Conservation (phyloP, 64 coral and sea anemone species). For the Catalaphyllia jardinei region DNA sequence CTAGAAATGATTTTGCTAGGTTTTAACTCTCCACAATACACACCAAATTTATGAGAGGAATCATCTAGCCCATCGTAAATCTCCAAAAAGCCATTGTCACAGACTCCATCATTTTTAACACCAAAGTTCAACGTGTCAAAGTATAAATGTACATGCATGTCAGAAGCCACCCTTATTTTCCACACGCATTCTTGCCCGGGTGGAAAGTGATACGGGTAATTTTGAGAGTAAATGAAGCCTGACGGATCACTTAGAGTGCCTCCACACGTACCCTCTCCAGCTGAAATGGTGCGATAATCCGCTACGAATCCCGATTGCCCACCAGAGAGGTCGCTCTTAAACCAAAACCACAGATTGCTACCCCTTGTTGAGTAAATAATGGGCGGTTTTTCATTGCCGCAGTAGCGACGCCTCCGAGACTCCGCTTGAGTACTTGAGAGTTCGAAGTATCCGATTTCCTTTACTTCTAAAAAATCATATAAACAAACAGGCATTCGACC, state of each 20-base stretch:
- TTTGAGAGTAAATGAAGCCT: slow-evolving; percentile 81
- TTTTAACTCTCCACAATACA: slow-evolving; percentile 64
- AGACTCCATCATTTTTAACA: not conserved
- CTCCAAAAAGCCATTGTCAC: slow-evolving; percentile 67
- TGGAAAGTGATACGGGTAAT: slow-evolving; percentile 84
- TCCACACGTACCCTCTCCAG: slow-evolving; percentile 71
- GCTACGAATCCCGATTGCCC: slow-evolving; percentile 60
- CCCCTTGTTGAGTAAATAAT: slow-evolving; percentile 82
- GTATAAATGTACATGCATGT: slow-evolving; percentile 61
- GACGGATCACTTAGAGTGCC: slow-evolving; percentile 36
- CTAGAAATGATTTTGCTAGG: slow-evolving; percentile 70
- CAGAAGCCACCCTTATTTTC: slow-evolving; percentile 77
- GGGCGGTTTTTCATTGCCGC: slow-evolving; percentile 70
- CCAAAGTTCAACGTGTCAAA: slow-evolving; percentile 92
- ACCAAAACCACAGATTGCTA: slow-evolving; percentile 79
- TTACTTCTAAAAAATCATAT: slow-evolving; percentile 77
- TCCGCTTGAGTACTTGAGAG: slow-evolving; percentile 34
- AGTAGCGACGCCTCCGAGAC: slow-evolving; percentile 54
- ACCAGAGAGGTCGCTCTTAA: slow-evolving; percentile 66
- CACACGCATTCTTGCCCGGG: slow-evolving; percentile 69
- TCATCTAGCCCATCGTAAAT: slow-evolving; percentile 74
- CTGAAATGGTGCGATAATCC: slow-evolving; percentile 63
- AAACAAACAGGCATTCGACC: slow-evolving; percentile 70
- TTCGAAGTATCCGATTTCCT: slow-evolving; percentile 74
- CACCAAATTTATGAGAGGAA: slow-evolving; percentile 56